phyloP scores from a whole-genome alignment of 2,113 vertebrate genomes.

The Eublepharis macularius region DNA sequence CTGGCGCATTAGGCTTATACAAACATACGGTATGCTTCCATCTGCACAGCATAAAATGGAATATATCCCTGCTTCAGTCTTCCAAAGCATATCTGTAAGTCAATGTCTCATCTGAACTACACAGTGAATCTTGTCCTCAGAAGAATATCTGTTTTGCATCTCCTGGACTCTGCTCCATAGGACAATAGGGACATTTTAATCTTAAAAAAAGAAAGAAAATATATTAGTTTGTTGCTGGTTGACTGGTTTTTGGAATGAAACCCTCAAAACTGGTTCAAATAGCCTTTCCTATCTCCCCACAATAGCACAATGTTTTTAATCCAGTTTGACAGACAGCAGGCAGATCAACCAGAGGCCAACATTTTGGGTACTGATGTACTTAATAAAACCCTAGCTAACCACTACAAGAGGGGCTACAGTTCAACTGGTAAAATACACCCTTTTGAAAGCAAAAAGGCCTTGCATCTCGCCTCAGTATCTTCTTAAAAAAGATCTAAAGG shows the following conservation, averaged over 20 bases:
- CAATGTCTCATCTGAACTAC: slow-evolving; percentile 72
- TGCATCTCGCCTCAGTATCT: too few relatives aligned
- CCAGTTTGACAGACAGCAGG: background rate
- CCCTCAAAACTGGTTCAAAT: background rate
- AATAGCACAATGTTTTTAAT: accelerated
- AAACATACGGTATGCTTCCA: slow-evolving; percentile 69
- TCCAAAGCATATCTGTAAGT: slow-evolving; percentile 68
- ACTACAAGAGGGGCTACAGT: too few relatives aligned
- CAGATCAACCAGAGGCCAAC: background rate
- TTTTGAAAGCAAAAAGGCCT: too few relatives aligned
- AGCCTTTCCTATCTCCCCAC: background rate
- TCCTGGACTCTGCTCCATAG: slow-evolving; percentile 87
- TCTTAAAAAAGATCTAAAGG: too few relatives aligned
- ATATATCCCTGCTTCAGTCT: slow-evolving; percentile 35
- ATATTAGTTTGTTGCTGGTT: background rate
- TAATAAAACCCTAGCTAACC: too few relatives aligned
- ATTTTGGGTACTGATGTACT: background rate
- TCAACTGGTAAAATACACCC: too few relatives aligned
- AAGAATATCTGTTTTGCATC: slow-evolving; percentile 91
- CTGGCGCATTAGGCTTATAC: slow-evolving; percentile 70
- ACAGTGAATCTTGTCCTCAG: slow-evolving; percentile 75
- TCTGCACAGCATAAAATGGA: slow-evolving; percentile 71
- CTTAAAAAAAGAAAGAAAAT: slow-evolving; percentile 71
- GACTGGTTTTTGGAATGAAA: background rate
- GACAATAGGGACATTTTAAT: slow-evolving; percentile 89